Evolutionary conservation across 2,888 invertebrate genomes (phyloP), one percentile per base, ranked within the genome.

Genomic region (Lithophane leautieri): DNA sequence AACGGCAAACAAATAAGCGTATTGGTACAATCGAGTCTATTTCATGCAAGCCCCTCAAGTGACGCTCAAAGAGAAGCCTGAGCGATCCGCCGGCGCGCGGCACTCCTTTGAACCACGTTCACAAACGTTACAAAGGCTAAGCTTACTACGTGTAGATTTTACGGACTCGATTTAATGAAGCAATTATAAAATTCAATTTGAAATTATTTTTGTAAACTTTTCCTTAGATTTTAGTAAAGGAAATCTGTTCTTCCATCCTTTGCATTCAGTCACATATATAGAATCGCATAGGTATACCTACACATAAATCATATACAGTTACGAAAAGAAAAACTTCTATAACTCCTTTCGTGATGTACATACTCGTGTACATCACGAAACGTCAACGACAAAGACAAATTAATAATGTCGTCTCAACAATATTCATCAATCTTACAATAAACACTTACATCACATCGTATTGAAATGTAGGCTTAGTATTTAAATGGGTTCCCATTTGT

Each of bases 401-500:
- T 68, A 84, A 75, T 63, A 70, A 66, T 52, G 42, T 68, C 76
- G 69, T 70, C 66, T 66, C 40, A 70, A 66, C 75, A 90, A 87
- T 88, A 89, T 80, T 89, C 84, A 89, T 87, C 86, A 89, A 88
- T 89, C 85, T 86, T 78, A 83, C 86, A 87, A 89, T 89, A 91
- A 91, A 92, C 91, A 92, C 90, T 93, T 93, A 93, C 92, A 92
- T 92, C 87, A 87, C 91, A 91, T 90, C 90, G 93, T 93, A 96
- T 96, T 96, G 95, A 96, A 96, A 95, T 92, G 95, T 94, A 93
- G 94, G 94, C 94, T 94, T 93, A 94, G 96, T 95, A 96, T 96
- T 96, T 96, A 97, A 96, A 97, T 97, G 96, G 95, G 94, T 94
- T 95, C 94, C 95, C 96, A 96, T 97, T 97, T 97, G 96, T 96